phyloP scores from a whole-genome alignment of 2,797 vertebrate species.

The Poecilia wingei region DNA sequence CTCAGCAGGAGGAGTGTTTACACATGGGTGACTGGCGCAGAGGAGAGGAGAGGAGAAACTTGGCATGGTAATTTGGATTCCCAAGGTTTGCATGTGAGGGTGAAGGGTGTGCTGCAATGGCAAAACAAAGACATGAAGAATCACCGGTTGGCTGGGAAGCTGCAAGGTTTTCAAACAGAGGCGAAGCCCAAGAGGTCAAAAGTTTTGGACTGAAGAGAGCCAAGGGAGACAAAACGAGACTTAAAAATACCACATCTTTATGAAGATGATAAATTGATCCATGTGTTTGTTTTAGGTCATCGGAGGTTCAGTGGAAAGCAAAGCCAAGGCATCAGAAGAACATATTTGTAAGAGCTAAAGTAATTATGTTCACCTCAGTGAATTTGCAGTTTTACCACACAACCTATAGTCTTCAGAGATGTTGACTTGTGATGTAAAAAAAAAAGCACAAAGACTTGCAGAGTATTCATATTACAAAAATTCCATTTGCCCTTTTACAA shows the following conservation, averaged over 20 bases:
- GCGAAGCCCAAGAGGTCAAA: background rate
- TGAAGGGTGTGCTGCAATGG: conserved; percentile 1
- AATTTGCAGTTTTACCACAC: background rate
- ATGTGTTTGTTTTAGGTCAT: background rate
- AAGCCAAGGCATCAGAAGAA: background rate
- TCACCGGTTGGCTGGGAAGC: background rate
- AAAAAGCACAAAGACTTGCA: background rate
- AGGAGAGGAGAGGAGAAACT: conserved; percentile 17
- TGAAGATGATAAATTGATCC: background rate
- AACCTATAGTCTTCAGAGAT: background rate
- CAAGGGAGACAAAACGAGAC: background rate
- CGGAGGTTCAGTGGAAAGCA: background rate
- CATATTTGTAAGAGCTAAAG: background rate
- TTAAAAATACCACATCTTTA: background rate
- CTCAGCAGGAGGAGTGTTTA: conserved; percentile 56
- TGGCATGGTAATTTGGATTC: conserved; percentile 30
- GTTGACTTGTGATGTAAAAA: background rate
- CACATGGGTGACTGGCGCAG: conserved; percentile 59
- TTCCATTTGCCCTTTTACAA: background rate
- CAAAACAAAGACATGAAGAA: conserved; percentile 15
- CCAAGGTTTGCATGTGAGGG: conserved; percentile 39
- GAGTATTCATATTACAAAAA: background rate
- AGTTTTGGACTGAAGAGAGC: background rate
- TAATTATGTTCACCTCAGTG: background rate
- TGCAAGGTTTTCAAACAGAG: conserved; percentile 13